Evolutionary conservation across 1,140 invertebrate species (phyloP).

Genomic region (Drosophila mauritiana): DNA sequence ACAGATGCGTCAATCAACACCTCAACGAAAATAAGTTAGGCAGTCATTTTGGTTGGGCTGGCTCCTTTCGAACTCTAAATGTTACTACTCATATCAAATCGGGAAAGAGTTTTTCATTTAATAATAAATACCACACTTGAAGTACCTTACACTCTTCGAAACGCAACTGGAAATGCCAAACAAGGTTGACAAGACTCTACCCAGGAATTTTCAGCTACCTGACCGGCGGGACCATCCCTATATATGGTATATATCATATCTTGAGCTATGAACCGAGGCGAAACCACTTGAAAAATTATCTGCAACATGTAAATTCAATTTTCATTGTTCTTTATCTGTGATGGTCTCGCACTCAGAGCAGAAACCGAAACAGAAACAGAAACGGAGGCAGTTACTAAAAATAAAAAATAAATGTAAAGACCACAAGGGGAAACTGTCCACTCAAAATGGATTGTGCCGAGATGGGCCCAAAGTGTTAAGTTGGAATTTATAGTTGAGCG

Average conservation of each 20-base stretch:
- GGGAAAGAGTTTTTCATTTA: neutral
- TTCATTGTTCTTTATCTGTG: constrained; percentile 83
- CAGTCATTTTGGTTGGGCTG: too few species aligned
- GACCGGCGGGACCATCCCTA: constrained; percentile 28
- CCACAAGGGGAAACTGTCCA: constrained; percentile 48
- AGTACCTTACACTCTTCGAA: constrained; percentile 25
- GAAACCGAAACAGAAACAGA: constrained; percentile 26
- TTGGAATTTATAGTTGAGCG: constrained; percentile 81
- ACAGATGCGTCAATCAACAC: constrained; percentile 64
- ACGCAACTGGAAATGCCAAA: constrained; percentile 20
- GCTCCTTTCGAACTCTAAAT: neutral
- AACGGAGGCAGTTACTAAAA: constrained; percentile 78
- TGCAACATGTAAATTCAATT: constrained; percentile 84
- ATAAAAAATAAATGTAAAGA: constrained; percentile 43
- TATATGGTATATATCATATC: constrained; percentile 46
- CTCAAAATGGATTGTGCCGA: constrained; percentile 47
- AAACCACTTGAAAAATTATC: constrained; percentile 81
- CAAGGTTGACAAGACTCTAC: constrained; percentile 30
- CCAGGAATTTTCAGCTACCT: constrained; percentile 31
- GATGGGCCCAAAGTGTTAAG: constrained; percentile 74
- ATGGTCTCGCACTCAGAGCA: constrained; percentile 47
- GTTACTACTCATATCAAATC: neutral
- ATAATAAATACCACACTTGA: constrained; percentile 4
- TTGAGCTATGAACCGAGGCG: constrained; percentile 60
- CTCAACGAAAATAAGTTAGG: constrained; percentile 1